Evolutionary conservation across 2,113 vertebrate species (phyloP).

Genomic region (Hypanus sabinus): DNA sequence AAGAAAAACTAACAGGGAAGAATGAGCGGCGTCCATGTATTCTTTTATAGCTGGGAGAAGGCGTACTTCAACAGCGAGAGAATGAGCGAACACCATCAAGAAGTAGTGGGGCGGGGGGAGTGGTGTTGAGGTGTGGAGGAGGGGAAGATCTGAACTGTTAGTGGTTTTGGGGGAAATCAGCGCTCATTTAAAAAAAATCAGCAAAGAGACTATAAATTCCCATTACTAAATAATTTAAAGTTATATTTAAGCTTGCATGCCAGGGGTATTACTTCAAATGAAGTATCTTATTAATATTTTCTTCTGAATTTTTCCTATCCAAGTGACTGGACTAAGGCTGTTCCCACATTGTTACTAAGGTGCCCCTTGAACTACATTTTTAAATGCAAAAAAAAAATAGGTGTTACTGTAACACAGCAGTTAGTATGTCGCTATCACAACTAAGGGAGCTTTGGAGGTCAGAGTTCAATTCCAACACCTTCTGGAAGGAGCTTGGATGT

Average conservation of each 20-base stretch:
- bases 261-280: background rate
- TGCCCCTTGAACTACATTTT: background rate
- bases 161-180: background rate
- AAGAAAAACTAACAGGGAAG: constrained; percentile 32
- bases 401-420: too few relatives aligned
- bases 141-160: background rate
- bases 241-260: background rate
- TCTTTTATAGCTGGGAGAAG: constrained; percentile 21
- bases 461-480: too few relatives aligned
- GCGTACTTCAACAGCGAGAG: background rate
- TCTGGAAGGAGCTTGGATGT: too few relatives aligned
- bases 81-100: constrained; percentile 15
- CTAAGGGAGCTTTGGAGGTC: too few relatives aligned
- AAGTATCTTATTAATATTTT: background rate
- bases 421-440: too few relatives aligned
- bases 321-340: background rate
- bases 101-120: background rate
- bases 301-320: background rate
- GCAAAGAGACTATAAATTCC: background rate
- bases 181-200: background rate
- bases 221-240: too few relatives aligned
- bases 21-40: constrained; percentile 25
- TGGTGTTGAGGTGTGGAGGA: background rate
- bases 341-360: background rate
- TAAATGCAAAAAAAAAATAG: background rate